Percentiles rank a stretch among this genome's conserved stretches.
phyloP scores from a whole-genome alignment of 1,140 invertebrate species.

The Leucophenga varia region DNA sequence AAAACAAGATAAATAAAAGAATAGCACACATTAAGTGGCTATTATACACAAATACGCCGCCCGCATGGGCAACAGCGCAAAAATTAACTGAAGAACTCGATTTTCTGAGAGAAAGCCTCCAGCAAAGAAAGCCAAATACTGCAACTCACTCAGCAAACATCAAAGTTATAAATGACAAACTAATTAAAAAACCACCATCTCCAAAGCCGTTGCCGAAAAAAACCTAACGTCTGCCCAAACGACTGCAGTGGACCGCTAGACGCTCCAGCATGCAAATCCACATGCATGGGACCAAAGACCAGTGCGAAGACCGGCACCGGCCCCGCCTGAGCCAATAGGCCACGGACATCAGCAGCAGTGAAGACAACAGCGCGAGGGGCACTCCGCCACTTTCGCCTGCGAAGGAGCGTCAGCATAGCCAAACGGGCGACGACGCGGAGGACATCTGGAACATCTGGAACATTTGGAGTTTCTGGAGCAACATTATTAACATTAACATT shows the following conservation, averaged over 20 bases:
- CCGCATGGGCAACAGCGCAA: too few relatives aligned
- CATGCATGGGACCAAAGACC: constrained; percentile 1
- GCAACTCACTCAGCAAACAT: too few relatives aligned
- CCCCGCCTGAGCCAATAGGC: constrained; percentile 7
- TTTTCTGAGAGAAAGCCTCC: too few relatives aligned
- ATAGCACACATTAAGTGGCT: too few relatives aligned
- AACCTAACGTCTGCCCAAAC: constrained; percentile 3
- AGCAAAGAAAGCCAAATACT: too few relatives aligned
- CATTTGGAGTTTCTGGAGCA: background rate
- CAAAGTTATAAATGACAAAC: too few relatives aligned
- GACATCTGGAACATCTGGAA: too few relatives aligned
- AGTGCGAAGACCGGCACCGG: constrained; percentile 5
- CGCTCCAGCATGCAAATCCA: constrained; percentile 7
- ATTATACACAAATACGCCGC: too few relatives aligned
- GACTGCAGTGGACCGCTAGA: constrained; percentile 6
- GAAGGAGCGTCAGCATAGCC: constrained; percentile 9
- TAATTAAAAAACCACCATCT: too few relatives aligned
- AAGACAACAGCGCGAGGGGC: constrained; percentile 5
- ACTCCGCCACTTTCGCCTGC: constrained; percentile 7
- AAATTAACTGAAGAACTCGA: too few relatives aligned
- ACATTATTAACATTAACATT: background rate
- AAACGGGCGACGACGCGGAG: constrained; percentile 3
- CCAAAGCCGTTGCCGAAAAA: constrained; percentile 10
- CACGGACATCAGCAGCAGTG: constrained; percentile 6
- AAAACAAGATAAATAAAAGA: too few relatives aligned